Percentiles rank a stretch among this genome's conserved stretches.
These are phyloP conservation scores for Hyla sarda DNA, from an alignment of 2,113 vertebrate species.

Conservation along the genomic window DNA sequence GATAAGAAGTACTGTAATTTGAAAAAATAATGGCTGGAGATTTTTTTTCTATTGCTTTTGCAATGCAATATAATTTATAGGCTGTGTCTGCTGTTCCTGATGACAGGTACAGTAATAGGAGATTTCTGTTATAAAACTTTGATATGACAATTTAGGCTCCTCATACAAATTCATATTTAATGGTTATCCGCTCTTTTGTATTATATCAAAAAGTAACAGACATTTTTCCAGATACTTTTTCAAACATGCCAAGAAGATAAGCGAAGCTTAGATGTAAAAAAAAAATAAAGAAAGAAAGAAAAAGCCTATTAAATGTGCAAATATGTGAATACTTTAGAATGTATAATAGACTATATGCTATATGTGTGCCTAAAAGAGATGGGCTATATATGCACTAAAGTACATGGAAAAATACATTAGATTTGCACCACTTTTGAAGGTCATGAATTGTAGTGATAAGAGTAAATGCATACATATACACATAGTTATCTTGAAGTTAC, in stretches of 20 bases:
- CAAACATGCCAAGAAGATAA: constrained; percentile 45
- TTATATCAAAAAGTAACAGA: constrained; percentile 44
- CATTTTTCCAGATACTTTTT: constrained; percentile 47
- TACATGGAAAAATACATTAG: not conserved
- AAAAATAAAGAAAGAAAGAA: too few species aligned
- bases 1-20: constrained; percentile 55
- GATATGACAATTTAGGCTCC: constrained; percentile 38
- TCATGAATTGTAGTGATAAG: not conserved
- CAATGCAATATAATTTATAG: constrained; percentile 35
- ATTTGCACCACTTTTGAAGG: not conserved
- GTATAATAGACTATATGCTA: not conserved
- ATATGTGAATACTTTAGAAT: not conserved
- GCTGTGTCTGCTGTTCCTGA: constrained; percentile 36
- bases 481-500: too few species aligned
- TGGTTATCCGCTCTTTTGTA: constrained; percentile 27
- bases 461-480: not conserved
- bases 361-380: too few species aligned
- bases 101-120: constrained; percentile 55
- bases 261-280: constrained; percentile 19
- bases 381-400: constrained; percentile 8
- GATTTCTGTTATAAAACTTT: constrained; percentile 52
- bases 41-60: constrained; percentile 53
- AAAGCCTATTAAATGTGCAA: constrained; percentile 35
- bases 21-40: not conserved
- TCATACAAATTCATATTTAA: constrained; percentile 30